These are phyloP conservation scores for Aurelia aurita complex sp. Pacific DNA, from an alignment of 30 jellyfish, hydroid and myxozoan genomes.

Conservation along the genomic window DNA sequence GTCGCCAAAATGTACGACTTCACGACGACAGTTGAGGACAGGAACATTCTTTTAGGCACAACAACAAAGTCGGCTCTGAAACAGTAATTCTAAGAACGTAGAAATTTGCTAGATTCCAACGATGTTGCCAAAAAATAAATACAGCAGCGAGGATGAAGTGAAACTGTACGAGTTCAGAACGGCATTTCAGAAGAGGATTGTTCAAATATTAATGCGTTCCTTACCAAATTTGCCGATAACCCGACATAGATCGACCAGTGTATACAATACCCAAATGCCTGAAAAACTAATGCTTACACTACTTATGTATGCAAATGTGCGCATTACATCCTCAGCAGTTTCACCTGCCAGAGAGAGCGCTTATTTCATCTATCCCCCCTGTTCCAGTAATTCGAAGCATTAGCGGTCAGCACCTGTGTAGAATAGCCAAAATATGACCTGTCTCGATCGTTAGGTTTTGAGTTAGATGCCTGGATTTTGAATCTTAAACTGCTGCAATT, in stretches of 20 bases:
- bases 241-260: constrained; percentile 1
- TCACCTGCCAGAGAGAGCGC: constrained; percentile 43
- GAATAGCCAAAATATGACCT: constrained; percentile 58
- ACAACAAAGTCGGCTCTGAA: too few species aligned
- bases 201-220: constrained; percentile 2
- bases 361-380: constrained; percentile 35
- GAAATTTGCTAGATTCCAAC: too few species aligned
- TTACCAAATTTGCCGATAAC: not conserved
- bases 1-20: too few species aligned
- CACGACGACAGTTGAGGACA: too few species aligned
- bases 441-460: constrained; percentile 12
- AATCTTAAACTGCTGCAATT: constrained; percentile 12
- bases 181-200: constrained; percentile 4
- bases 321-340: constrained; percentile 1
- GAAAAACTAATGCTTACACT: not conserved
- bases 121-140: too few species aligned
- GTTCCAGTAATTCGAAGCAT: constrained; percentile 9
- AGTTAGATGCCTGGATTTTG: constrained; percentile 32
- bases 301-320: constrained; percentile 9
- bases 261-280: not conserved
- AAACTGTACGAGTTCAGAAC: not conserved
- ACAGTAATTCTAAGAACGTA: too few species aligned
- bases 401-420: constrained; percentile 62
- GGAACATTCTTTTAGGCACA: too few species aligned
- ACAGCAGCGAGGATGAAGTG: too few species aligned